Percentiles rank a stretch among this genome's conserved stretches.
Evolutionary conservation across 2,113 vertebrate species (phyloP).

Genomic region (Protobothrops mucrosquamatus): DNA sequence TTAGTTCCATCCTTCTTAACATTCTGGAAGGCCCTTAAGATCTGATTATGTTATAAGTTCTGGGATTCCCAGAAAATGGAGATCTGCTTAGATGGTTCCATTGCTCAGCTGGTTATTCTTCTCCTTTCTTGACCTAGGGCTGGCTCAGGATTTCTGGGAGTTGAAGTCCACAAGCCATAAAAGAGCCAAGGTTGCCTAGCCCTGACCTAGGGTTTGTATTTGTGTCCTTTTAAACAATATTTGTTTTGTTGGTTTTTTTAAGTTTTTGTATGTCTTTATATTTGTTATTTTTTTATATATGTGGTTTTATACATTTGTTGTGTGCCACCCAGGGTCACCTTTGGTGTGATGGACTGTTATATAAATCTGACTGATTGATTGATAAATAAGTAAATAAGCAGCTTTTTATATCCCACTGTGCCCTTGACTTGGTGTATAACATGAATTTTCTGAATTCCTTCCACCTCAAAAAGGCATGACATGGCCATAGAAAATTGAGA

Average conservation of each 20-base stretch:
- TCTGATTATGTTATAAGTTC: neutral
- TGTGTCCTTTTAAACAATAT: neutral
- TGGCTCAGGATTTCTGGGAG: too few relatives aligned
- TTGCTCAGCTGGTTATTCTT: neutral
- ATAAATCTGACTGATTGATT: neutral
- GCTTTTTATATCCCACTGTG: neutral
- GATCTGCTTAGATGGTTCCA: neutral
- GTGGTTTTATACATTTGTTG: neutral
- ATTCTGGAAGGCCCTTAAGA: neutral
- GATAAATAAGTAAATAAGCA: neutral
- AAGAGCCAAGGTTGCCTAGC: too few relatives aligned
- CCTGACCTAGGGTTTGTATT: neutral
- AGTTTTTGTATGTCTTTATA: neutral
- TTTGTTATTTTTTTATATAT: neutral
- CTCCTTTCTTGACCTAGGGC: neutral
- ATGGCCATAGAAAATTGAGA: neutral
- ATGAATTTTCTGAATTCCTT: neutral
- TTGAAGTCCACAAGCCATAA: too few relatives aligned
- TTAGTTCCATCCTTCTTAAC: neutral
- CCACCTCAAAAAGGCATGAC: neutral
- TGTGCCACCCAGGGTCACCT: neutral
- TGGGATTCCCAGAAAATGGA: neutral
- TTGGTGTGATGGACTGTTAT: neutral
- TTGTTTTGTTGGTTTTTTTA: neutral
- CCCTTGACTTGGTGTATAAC: neutral